These are phyloP conservation scores for Osmerus eperlanus DNA, from an alignment of 2,113 vertebrate species.

Conservation along the genomic window DNA sequence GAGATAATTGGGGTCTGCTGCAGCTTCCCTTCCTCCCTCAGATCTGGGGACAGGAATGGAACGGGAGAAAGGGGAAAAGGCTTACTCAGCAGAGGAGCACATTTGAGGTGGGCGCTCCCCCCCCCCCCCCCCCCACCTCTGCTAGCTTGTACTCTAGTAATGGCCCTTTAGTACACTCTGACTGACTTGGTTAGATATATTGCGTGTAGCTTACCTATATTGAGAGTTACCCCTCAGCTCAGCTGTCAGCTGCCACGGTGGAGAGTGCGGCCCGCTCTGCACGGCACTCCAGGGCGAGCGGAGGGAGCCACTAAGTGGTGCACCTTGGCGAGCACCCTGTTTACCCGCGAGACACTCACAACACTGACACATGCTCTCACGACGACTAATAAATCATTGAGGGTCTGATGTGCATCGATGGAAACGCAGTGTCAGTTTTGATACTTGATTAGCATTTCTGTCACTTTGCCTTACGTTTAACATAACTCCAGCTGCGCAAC, in stretches of 20 bases:
- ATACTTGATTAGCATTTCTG: slow-evolving; percentile 65
- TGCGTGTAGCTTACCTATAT: slow-evolving; percentile 49
- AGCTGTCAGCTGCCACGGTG: slow-evolving; percentile 19
- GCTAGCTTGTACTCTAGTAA: slow-evolving; percentile 44
- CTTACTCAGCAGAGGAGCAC: slow-evolving; percentile 61
- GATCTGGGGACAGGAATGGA: slow-evolving; percentile 55
- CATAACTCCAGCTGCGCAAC: slow-evolving; percentile 71
- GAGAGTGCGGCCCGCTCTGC: slow-evolving; percentile 31
- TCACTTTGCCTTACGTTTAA: slow-evolving; percentile 70
- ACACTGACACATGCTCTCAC: slow-evolving; percentile 55
- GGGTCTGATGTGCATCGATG: slow-evolving; percentile 53
- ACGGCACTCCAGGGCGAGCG: slow-evolving; percentile 20
- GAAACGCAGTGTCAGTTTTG: slow-evolving; percentile 54
- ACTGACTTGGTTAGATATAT: slow-evolving; percentile 48
- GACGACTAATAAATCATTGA: slow-evolving; percentile 66
- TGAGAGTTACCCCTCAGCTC: slow-evolving; percentile 40
- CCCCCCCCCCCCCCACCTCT: not conserved
- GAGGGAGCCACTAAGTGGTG: slow-evolving; percentile 45
- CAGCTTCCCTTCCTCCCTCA: slow-evolving; percentile 43
- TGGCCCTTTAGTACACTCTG: slow-evolving; percentile 47
- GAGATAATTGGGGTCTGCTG: slow-evolving; percentile 66
- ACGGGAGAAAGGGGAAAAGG: slow-evolving; percentile 31
- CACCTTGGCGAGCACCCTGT: slow-evolving; percentile 53
- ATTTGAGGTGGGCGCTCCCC: slow-evolving; percentile 45
- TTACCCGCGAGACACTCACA: slow-evolving; percentile 59